Conservation (phyloP, 2,888 invertebrate species). For the Idaea straminata region DNA sequence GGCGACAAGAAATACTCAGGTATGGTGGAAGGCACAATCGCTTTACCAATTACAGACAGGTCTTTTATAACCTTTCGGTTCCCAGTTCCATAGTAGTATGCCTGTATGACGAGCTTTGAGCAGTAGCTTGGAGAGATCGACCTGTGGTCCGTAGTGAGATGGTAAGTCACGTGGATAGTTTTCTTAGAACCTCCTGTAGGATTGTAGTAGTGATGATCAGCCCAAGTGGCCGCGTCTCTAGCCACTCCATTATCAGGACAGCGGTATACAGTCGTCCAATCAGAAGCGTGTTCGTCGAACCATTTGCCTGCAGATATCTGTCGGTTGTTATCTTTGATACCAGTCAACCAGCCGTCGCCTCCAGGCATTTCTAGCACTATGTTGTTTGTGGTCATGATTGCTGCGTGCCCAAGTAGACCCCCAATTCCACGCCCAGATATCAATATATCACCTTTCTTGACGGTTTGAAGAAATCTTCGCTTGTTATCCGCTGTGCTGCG, state of each 20-base stretch:
- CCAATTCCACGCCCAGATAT: constrained; percentile 41
- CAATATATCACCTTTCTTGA: constrained; percentile 51
- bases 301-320: constrained; percentile 47
- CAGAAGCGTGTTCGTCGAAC: constrained; percentile 48
- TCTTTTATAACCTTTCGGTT: constrained; percentile 41
- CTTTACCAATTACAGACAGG: constrained; percentile 30
- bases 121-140: constrained; percentile 52
- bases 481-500: constrained; percentile 51
- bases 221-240: constrained; percentile 46
- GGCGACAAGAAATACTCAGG: constrained; percentile 48
- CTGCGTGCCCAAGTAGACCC: constrained; percentile 51
- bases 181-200: constrained; percentile 42
- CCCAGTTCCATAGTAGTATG: constrained; percentile 52
- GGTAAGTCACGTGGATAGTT: constrained; percentile 48
- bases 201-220: constrained; percentile 48
- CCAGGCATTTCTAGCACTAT: constrained; percentile 57
- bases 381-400: constrained; percentile 53
- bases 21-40: constrained; percentile 46
- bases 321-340: constrained; percentile 49
- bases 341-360: constrained; percentile 39
- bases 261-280: constrained; percentile 54
- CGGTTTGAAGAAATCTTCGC: constrained; percentile 47
- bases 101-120: constrained; percentile 54
- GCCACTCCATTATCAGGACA: constrained; percentile 41
- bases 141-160: constrained; percentile 39